Evolutionary conservation across 2,113 vertebrate species (phyloP), one percentile per base, ranked within the genome.

Genomic region (Oryzias javanicus): DNA sequence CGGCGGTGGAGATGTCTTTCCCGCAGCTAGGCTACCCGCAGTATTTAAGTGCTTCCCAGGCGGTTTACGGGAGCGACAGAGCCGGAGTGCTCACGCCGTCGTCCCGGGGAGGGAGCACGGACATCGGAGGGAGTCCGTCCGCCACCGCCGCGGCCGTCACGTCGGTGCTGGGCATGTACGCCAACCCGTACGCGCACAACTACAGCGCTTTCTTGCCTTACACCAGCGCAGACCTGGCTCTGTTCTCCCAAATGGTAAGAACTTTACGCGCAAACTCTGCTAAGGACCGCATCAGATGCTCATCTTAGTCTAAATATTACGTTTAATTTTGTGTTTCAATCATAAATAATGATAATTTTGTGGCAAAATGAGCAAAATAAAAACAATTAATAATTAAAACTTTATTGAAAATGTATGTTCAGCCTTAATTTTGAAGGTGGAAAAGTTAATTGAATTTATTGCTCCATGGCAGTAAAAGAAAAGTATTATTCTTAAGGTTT

Each of bases 171-270:
- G 95, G 96, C 89, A 95, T 98, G 95, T 98, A 98, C 86, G 94
- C 95, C 56, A 91, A 93, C 49, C 96, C 95, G 42, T 98, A 97
- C 85, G 92, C 94, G 49, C 94, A 94, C 89, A 94, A 92, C 93
- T 98, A 98, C 92, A 94, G 95, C 92, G 96, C 96, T 59, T 98
- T 98, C 87, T 87, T 98, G 78, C 96, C 96, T 49, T 98, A 98
- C 89, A 95, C 94, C 89, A 94, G 92, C 79, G 91, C 95, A 27
- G 96, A 98, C 73, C 86, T 98, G 89, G 93, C 94, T 88, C 94
- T 98, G 76, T 98, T 98, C 90, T 96, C 96, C 24, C 96, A 98
- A 85, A 96, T 98, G 95, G 96, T 98, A 91, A 97, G 94, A 48
- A 19, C 18, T 19, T 13, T 24, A 17, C 49, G 24, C 40, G 10